phyloP scores from a whole-genome alignment of 2,113 vertebrate species.

The Pangasianodon gigas region DNA sequence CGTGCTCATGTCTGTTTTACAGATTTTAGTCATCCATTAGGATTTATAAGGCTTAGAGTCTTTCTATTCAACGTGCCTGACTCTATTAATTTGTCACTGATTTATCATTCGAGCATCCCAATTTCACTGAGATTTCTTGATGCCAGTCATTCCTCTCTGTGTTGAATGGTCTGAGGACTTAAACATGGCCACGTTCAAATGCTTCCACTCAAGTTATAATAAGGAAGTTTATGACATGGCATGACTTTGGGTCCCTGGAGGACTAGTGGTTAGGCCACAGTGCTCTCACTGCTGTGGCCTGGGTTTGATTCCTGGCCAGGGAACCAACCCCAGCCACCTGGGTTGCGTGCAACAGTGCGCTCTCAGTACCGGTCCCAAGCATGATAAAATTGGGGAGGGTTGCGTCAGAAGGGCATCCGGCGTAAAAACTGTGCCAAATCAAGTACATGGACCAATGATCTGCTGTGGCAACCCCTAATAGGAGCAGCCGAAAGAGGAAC shows the following conservation, averaged over 20 bases:
- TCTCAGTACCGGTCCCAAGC: too few relatives aligned
- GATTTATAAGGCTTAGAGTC: not conserved
- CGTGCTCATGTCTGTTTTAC: slow-evolving; percentile 49
- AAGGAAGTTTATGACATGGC: slow-evolving; percentile 5
- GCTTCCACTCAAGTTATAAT: not conserved
- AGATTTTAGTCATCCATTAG: not conserved
- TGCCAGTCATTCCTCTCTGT: not conserved
- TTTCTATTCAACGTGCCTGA: not conserved
- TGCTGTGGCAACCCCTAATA: too few relatives aligned
- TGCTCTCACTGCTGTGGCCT: too few relatives aligned
- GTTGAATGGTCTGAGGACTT: not conserved
- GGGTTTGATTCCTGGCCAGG: too few relatives aligned
- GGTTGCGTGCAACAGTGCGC: too few relatives aligned
- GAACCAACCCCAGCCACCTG: too few relatives aligned
- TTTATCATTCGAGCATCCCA: not conserved
- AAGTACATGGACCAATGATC: too few relatives aligned
- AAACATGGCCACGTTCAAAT: not conserved
- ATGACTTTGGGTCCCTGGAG: not conserved
- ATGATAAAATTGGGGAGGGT: too few relatives aligned
- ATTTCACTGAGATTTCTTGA: not conserved
- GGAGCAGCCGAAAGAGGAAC: too few relatives aligned
- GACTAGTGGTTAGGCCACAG: too few relatives aligned
- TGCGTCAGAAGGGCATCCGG: too few relatives aligned
- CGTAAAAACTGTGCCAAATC: too few relatives aligned
- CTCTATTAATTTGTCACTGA: not conserved